Base-by-base conservation (phyloP, 2,888 invertebrate species). In the Drosophila cyrtoloma region DNA sequence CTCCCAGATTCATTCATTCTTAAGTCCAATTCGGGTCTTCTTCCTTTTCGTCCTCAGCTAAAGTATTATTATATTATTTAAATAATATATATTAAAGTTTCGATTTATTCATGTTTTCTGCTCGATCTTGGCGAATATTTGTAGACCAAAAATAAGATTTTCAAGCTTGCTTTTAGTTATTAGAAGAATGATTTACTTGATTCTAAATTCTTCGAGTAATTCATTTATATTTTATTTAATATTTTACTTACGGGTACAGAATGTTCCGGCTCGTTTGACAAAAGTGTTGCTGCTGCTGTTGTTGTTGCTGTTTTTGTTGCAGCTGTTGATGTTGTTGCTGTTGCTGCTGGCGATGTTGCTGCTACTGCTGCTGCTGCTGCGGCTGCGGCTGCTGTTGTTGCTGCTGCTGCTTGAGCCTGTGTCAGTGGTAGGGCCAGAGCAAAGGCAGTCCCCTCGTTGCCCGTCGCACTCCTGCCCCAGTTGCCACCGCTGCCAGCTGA, bases 251-350 rank as follows among this genome's bases (percentile, higher is more conserved):
- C 93, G 93, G 93, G 93, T 93, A 93, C 93, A 92, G 93, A 92
- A 92, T 93, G 92, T 92, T 93, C 93, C 93, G 93, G 93, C 93
- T 93, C 92, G 91, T 91, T 92, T 91, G 92, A 91, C 89, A 93
- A 92, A 93, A 93, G 92, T 86, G 90, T 92, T 87, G 86, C 28
- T 78, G 81, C 30, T 71, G 75, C 26, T 61, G 71, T 77, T 92
- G 91, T 77, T 89, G 91, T 78, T 76, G 75, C 30, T 70, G 84
- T 75, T 92, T 91, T 77, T 90, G 89, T 78, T 42, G 65, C 26
- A 91, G 90, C 81, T 88, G 89, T 79, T 78, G 89, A 89, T 81
- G 66, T 33, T 55, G 82, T 26, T 65, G 75, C 14, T 62, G 69
- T 19, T 71, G 70, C 35, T 42, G 52, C 35, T 67, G 66, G 37